Evolutionary conservation across 92 coral and sea anemone genomes (phyloP), one percentile per base, ranked within the genome.

Genomic region (Siderastrea radians): DNA sequence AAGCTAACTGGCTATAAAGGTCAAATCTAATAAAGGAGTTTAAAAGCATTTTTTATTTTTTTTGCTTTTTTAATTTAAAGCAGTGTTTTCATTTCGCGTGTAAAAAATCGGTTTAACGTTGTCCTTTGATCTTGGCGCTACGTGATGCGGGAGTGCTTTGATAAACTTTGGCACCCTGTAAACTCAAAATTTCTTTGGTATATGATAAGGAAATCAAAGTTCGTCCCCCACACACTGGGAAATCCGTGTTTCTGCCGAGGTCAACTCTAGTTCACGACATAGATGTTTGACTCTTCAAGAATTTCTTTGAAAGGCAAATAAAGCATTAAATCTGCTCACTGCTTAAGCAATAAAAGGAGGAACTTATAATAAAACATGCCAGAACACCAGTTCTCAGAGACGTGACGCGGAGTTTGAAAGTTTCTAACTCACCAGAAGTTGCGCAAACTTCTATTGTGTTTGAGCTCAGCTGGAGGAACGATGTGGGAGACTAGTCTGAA

Each of bases 91-190:
- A 3, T 61, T 14, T 61, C 6, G 4, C 6, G 4, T 14, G 19
- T 1, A 14, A 14, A 52, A 59, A 58, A 77, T 77, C 81, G 53
- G 67, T 49, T 74, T 77, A 58, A 44, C 7, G 6, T 46, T 45
- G 81, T 12, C 9, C 53, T 77, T 77, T 58, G 54, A 59, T 77
- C 52, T 77, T 77, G 44, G 67, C 67, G 81, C 67, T 3, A 17
- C 13, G 38, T 17, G 15, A 16, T 61, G 19, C n/a, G 14, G 66
- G n/a, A 61, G 2, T 11, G 16, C 2, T 61, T 3, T 15, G 4
- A 15, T 14, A 16, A 53, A 11, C 12, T 53, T 70, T 70, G 64
- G 79, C 57, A 51, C 17, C 7, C 8, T 53, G 14, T 52, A 26
- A 70, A 47, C 54, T 50, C 46, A 52, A 74, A 54, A 54, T 6